Evolutionary conservation across 2,888 invertebrate genomes (phyloP), one percentile per base, ranked within the genome.

Genomic region (Philereme vetulata): DNA sequence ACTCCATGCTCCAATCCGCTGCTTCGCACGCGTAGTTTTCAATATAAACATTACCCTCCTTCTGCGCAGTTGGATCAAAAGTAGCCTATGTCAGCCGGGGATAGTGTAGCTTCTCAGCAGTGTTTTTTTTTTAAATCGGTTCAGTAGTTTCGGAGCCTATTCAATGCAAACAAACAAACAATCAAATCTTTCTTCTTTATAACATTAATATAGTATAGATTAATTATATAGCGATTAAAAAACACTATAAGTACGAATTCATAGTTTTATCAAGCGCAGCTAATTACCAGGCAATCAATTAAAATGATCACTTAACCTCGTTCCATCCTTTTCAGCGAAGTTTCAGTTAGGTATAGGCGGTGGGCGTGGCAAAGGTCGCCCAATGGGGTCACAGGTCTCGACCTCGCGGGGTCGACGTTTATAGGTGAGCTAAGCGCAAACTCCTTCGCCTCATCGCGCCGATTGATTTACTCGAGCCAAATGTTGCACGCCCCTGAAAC

Each of bases 341-440:
- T 71, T 78, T 79, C 79, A 80, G 78, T 57, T 66, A 64, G 67
- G 69, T 70, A 65, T 64, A 74, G 75, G 88, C 84, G 88, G 80
- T 77, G 78, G 91, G 91, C 91, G 91, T 74, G 88, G 82, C 87
- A 80, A 70, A 79, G 91, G 91, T 90, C 89, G 87, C 78, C 91
- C 91, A 91, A 91, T 91, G 81, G 77, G 91, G 89, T 89, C 91
- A 82, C 78, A 86, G 91, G 91, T 91, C 90, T 88, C 84, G 81
- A 73, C 69, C 69, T 44, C 78, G 73, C 77, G 73, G 48, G 67
- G 69, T 69, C 70, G 68, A 56, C 62, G 59, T 59, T 42, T 64
- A 57, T 70, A 72, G 71, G 68, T 72, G 64, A 65, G 60, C 67
- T 34, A 52, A 71, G 77, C 82, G 82, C 81, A 79, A 75, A 75